Conservation (phyloP, 2,113 vertebrate species). For the Tiliqua scincoides region DNA sequence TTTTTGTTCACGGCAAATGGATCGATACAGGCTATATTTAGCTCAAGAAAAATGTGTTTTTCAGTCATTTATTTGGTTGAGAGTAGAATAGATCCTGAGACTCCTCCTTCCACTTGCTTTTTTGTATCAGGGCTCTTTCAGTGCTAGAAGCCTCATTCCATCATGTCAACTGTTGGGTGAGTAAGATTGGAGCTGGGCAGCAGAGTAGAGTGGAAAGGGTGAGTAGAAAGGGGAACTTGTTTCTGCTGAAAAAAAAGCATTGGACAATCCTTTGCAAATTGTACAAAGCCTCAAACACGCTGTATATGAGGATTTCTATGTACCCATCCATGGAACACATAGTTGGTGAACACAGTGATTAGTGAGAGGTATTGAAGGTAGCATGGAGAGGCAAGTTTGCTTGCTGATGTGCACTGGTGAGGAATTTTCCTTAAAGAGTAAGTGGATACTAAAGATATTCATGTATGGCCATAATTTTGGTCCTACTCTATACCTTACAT, state of each 20-base stretch:
- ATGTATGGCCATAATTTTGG: background rate
- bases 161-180: background rate
- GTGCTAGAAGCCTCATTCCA: background rate
- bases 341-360: background rate
- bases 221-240: background rate
- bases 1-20: slow-evolving; percentile 5
- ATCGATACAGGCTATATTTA: slow-evolving; percentile 27
- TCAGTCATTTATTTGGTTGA: slow-evolving; percentile 23
- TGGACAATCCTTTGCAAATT: background rate
- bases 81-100: background rate
- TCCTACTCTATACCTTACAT: slow-evolving; percentile 42
- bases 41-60: slow-evolving; percentile 35
- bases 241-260: background rate
- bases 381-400: background rate
- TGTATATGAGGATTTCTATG: background rate
- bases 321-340: background rate
- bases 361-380: background rate
- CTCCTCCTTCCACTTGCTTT: background rate
- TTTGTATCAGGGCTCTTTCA: background rate
- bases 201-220: no score
- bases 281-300: background rate
- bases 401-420: background rate
- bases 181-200: background rate
- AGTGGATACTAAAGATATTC: background rate
- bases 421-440: background rate